These are phyloP conservation scores for Chaenodraco wilsoni DNA, from an alignment of 2,797 vertebrate genomes.

Conservation along the genomic window DNA sequence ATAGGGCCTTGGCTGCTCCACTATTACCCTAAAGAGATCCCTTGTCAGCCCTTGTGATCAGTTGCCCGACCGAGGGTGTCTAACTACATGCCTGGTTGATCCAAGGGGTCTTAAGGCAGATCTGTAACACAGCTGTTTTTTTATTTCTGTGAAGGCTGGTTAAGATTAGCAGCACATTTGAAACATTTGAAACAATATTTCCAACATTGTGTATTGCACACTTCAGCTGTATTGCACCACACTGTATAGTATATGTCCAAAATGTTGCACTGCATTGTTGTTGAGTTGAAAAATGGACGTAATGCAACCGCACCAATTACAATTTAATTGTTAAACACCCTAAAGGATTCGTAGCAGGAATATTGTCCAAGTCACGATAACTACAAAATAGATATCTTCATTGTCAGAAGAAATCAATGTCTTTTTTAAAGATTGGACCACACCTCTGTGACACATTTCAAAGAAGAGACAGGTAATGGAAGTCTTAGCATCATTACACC, in stretches of 20 bases:
- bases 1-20: constrained; percentile 65
- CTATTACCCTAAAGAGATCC: constrained; percentile 63
- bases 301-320: background rate
- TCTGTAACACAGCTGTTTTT: constrained; percentile 26
- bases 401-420: background rate
- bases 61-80: constrained; percentile 56
- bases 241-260: background rate
- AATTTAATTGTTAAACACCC: too few species aligned
- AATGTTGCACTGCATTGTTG: background rate
- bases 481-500: background rate
- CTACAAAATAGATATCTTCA: background rate
- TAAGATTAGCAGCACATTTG: constrained; percentile 4
- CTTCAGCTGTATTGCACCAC: background rate
- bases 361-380: background rate
- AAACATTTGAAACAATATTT: constrained; percentile 5
- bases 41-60: constrained; percentile 65
- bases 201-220: background rate
- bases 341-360: too few species aligned
- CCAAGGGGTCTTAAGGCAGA: constrained; percentile 27
- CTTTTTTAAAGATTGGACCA: too few species aligned
- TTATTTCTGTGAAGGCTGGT: constrained; percentile 2
- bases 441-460: background rate
- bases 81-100: constrained; percentile 57
- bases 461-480: background rate
- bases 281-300: background rate